A percentile compares a stretch with the other conserved stretches of the same genome.
Evolutionary conservation across 2,888 invertebrate species (phyloP).

Genomic region (Ochropleura leucogaster): DNA sequence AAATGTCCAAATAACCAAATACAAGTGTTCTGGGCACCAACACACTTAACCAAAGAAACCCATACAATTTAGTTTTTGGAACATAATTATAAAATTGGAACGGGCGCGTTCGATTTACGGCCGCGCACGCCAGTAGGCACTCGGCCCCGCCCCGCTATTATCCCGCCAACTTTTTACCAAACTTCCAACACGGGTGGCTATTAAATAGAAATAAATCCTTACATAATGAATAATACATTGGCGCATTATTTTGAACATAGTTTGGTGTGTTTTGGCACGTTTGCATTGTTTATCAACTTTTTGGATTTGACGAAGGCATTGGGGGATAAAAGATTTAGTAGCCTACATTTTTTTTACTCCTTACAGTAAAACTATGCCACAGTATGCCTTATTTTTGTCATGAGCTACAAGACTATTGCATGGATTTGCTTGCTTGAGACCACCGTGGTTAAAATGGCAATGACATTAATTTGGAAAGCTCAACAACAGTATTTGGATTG

Average conservation of each 20-base stretch:
- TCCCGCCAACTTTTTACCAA: slow-evolving; percentile 66
- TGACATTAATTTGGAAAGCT: too few relatives aligned
- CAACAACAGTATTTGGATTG: too few relatives aligned
- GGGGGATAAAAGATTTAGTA: neutral
- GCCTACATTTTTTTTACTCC: neutral
- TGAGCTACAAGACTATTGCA: neutral
- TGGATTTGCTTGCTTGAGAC: neutral
- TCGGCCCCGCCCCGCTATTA: slow-evolving; percentile 77
- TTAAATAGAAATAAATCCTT: slow-evolving; percentile 62
- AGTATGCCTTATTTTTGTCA: neutral
- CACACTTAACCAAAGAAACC: slow-evolving; percentile 17
- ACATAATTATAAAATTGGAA: slow-evolving; percentile 73
- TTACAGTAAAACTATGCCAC: neutral
- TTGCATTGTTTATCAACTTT: neutral
- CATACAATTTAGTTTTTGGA: slow-evolving; percentile 51
- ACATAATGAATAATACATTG: slow-evolving; percentile 55
- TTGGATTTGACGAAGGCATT: neutral
- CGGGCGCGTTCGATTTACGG: slow-evolving; percentile 71
- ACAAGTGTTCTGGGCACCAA: neutral
- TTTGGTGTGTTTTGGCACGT: slow-evolving; percentile 14
- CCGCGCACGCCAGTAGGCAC: slow-evolving; percentile 76
- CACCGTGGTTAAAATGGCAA: too few relatives aligned
- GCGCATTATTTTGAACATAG: slow-evolving; percentile 15
- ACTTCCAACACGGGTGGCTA: slow-evolving; percentile 55
- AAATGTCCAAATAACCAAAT: neutral